These are phyloP conservation scores for Gortyna flavago DNA, from an alignment of 2,888 invertebrate genomes.

Conservation along the genomic window DNA sequence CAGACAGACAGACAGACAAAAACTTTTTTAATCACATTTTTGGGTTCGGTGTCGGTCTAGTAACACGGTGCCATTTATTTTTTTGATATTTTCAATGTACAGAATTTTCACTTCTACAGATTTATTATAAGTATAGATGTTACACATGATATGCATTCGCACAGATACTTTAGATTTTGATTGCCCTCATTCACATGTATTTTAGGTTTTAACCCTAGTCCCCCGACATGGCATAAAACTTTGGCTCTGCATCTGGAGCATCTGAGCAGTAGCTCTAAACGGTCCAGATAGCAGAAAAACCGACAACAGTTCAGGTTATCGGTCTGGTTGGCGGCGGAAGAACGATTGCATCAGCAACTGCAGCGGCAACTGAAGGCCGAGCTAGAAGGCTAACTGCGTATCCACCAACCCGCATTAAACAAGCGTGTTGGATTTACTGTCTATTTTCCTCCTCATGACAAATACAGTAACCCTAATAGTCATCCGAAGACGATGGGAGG, in stretches of 20 bases:
- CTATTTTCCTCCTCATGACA: neutral
- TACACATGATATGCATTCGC: neutral
- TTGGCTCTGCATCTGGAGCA: neutral
- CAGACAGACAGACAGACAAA: too few species aligned
- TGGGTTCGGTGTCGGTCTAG: too few species aligned
- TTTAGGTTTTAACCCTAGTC: neutral
- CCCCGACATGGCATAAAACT: neutral
- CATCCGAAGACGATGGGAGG: neutral
- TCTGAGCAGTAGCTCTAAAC: neutral
- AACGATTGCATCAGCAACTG: neutral
- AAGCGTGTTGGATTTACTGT: neutral
- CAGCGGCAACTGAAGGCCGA: neutral
- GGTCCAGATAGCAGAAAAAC: neutral
- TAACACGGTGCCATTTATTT: too few species aligned
- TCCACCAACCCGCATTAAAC: neutral
- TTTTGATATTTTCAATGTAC: too few species aligned
- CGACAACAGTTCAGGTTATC: neutral
- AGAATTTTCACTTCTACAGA: too few species aligned
- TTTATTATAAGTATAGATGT: too few species aligned
- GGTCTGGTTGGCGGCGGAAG: neutral
- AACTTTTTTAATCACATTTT: too few species aligned
- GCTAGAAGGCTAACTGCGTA: neutral
- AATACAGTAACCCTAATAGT: neutral
- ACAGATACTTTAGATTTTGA: neutral
- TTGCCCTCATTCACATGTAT: neutral